These are phyloP conservation scores for Rhea pennata DNA, from an alignment of 2,113 vertebrate species.

Conservation along the genomic window DNA sequence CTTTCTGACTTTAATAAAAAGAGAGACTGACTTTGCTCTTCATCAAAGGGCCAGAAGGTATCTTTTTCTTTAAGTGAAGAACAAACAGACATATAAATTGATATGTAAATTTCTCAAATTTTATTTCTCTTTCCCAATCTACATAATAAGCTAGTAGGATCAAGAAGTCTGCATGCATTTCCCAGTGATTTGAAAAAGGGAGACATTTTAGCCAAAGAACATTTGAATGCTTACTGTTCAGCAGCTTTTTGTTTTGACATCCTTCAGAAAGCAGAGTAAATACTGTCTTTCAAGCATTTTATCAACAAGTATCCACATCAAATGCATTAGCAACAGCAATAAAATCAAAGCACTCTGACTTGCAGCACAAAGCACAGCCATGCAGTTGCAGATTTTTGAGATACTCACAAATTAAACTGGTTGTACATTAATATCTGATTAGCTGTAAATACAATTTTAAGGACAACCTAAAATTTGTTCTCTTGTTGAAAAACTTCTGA, in stretches of 20 bases:
- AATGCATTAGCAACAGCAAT: conserved; percentile 36
- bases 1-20: background rate
- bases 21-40: background rate
- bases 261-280: background rate
- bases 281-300: conserved; percentile 48
- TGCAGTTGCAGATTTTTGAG: background rate
- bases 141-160: background rate
- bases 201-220: conserved; percentile 2
- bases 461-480: background rate
- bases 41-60: background rate
- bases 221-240: background rate
- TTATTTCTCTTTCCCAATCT: background rate
- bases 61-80: background rate
- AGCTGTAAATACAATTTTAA: background rate
- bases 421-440: conserved; percentile 27
- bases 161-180: background rate
- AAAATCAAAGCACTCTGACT: conserved; percentile 21
- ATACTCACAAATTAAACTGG: conserved; percentile 20
- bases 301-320: background rate
- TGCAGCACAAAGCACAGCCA: background rate
- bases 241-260: conserved; percentile 25
- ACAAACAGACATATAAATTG: background rate
- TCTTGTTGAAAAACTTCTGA: background rate
- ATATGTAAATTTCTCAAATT: background rate
- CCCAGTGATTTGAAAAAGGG: background rate